phyloP scores from a whole-genome alignment of 2,888 invertebrate species.

The Sepioteuthis lessoniana region DNA sequence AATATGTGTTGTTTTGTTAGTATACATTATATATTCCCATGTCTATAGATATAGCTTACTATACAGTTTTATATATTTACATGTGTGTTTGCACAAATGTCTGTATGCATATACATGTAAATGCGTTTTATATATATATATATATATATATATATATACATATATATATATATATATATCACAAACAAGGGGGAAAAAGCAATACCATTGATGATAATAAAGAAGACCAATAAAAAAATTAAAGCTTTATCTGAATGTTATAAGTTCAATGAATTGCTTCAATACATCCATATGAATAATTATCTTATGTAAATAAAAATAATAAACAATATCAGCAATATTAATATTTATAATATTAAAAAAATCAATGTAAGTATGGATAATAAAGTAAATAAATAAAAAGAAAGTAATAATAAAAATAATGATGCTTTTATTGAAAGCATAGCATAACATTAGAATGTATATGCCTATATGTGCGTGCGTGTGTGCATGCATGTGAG shows the following conservation, averaged over 20 bases:
- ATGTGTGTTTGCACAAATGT: background rate
- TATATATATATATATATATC: background rate
- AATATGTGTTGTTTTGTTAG: background rate
- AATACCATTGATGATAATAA: too few species aligned
- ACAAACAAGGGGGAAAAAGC: too few species aligned
- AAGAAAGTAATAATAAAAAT: too few species aligned
- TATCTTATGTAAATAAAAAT: background rate
- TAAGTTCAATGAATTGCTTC: background rate
- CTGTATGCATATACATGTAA: background rate
- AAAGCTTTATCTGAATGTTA: background rate
- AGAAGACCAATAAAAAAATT: background rate
- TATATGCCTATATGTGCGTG: too few species aligned
- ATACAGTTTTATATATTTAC: background rate
- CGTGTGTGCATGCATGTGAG: too few species aligned
- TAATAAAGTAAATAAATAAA: too few species aligned
- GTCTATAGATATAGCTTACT: background rate
- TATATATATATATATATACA: background rate
- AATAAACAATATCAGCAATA: background rate
- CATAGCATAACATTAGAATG: too few species aligned
- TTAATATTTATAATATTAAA: too few species aligned
- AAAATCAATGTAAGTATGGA: too few species aligned
- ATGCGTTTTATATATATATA: slow-evolving; percentile 33
- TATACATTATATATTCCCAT: background rate
- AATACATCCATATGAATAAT: background rate
- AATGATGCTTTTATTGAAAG: too few species aligned